Conservation (phyloP, 2,888 invertebrate genomes). For the Cheilosia pagana region DNA sequence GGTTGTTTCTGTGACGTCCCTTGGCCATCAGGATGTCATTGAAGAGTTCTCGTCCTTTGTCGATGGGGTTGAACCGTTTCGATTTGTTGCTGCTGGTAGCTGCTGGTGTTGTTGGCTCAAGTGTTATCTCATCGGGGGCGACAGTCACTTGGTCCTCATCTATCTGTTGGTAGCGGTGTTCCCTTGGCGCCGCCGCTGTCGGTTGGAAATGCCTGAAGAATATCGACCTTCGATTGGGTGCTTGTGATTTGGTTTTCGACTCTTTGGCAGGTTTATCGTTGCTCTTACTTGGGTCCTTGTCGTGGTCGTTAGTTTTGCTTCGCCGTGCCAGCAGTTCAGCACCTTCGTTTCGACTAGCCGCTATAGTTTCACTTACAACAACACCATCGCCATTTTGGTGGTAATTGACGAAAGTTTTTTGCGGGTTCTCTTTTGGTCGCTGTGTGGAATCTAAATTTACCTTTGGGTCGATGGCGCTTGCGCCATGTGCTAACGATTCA, state of each 20-base stretch:
- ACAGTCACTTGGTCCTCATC: constrained; percentile 23
- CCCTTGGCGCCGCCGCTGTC: constrained; percentile 25
- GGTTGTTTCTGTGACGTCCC: constrained; percentile 82
- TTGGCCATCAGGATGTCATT: constrained; percentile 83
- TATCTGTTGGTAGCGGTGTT: constrained; percentile 34
- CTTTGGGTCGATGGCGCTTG: constrained; percentile 58
- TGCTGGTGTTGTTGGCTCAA: constrained; percentile 9
- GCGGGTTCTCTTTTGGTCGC: constrained; percentile 47
- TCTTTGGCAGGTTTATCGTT: constrained; percentile 48
- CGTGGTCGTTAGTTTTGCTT: constrained; percentile 72
- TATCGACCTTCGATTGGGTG: constrained; percentile 51
- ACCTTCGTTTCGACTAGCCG: constrained; percentile 77
- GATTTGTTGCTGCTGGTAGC: constrained; percentile 34
- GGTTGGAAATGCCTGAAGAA: constrained; percentile 61
- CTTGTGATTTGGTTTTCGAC: constrained; percentile 38
- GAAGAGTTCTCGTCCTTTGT: constrained; percentile 80
- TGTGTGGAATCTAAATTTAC: constrained; percentile 71
- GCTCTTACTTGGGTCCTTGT: constrained; percentile 44
- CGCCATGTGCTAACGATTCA: constrained; percentile 30
- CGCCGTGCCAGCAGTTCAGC: constrained; percentile 74
- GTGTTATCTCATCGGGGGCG: not conserved
- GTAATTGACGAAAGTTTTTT: constrained; percentile 57
- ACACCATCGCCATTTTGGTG: constrained; percentile 56
- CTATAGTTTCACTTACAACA: constrained; percentile 69
- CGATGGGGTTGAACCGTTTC: constrained; percentile 78